Conservation (phyloP, 2,797 vertebrate species). For the Acanthopagrus latus region DNA sequence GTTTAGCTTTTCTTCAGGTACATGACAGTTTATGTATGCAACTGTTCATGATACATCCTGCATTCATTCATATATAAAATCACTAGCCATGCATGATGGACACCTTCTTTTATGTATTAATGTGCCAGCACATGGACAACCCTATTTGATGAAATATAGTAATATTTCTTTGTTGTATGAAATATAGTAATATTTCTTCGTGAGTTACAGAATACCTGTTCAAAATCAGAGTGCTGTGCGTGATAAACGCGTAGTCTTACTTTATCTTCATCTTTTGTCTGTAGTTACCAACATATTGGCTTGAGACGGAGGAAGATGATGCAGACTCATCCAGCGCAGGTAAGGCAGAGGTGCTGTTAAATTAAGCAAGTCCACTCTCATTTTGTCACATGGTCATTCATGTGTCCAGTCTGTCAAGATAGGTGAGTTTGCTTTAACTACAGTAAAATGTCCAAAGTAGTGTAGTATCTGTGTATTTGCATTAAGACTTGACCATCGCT, state of each 20-base stretch:
- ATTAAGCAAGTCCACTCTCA: background rate
- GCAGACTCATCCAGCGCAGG: conserved; percentile 86
- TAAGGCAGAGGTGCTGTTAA: conserved; percentile 63
- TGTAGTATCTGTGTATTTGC: background rate
- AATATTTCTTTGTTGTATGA: background rate
- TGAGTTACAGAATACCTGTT: background rate
- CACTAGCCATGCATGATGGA: background rate
- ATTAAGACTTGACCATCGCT: background rate
- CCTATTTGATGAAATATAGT: background rate
- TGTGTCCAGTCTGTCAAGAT: background rate
- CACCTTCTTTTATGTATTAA: background rate
- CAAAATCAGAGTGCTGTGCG: background rate
- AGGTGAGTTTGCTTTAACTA: background rate
- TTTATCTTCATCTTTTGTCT: conserved; percentile 16
- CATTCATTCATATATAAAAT: too few species aligned
- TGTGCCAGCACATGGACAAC: background rate
- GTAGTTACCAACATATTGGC: conserved; percentile 94
- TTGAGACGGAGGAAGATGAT: conserved; percentile 89
- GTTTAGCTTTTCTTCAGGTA: too few species aligned
- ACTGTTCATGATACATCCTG: too few species aligned
- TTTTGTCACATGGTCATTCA: background rate
- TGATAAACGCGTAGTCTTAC: background rate
- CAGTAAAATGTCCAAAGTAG: background rate
- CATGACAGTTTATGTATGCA: too few species aligned
- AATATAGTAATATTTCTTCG: background rate